Evolutionary conservation across 2,888 invertebrate genomes (phyloP).

Genomic region (Melolontha melolontha): DNA sequence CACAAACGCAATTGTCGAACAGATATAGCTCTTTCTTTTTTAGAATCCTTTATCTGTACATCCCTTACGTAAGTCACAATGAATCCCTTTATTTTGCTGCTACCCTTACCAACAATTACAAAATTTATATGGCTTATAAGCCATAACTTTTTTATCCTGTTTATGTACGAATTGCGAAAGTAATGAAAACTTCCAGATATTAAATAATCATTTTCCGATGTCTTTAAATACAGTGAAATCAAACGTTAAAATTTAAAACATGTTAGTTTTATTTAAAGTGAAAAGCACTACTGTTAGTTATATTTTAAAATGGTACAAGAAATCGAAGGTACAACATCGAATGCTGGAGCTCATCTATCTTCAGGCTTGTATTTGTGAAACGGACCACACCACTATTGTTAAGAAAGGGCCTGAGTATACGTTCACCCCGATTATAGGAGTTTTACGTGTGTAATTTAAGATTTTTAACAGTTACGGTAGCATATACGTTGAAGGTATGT

Average conservation of each 20-base stretch:
- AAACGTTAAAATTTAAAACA: too few species aligned
- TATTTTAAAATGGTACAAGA: conserved; percentile 51
- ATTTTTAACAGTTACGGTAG: neutral
- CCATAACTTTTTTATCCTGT: neutral
- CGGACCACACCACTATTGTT: conserved; percentile 63
- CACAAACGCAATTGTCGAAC: conserved; percentile 38
- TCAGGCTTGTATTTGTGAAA: conserved; percentile 63
- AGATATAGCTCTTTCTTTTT: conserved; percentile 36
- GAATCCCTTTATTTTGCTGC: conserved; percentile 40
- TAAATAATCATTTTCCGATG: too few species aligned
- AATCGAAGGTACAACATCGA: conserved; percentile 54
- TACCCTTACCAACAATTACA: conserved; percentile 26
- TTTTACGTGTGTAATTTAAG: conserved; percentile 21
- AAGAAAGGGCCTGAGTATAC: conserved; percentile 17
- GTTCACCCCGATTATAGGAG: conserved; percentile 25
- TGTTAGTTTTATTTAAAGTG: neutral
- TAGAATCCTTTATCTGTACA: conserved; percentile 37
- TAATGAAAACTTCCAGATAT: too few species aligned
- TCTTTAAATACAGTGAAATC: too few species aligned
- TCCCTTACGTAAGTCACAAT: conserved; percentile 44
- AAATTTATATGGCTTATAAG: neutral
- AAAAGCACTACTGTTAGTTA: conserved; percentile 14
- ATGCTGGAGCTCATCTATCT: conserved; percentile 62
- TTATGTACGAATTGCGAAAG: too few species aligned
- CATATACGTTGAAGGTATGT: neutral